Percentiles rank a stretch among this genome's conserved stretches.
These are phyloP conservation scores for Malurus melanocephalus DNA, from an alignment of 2,113 vertebrate species.

Conservation along the genomic window DNA sequence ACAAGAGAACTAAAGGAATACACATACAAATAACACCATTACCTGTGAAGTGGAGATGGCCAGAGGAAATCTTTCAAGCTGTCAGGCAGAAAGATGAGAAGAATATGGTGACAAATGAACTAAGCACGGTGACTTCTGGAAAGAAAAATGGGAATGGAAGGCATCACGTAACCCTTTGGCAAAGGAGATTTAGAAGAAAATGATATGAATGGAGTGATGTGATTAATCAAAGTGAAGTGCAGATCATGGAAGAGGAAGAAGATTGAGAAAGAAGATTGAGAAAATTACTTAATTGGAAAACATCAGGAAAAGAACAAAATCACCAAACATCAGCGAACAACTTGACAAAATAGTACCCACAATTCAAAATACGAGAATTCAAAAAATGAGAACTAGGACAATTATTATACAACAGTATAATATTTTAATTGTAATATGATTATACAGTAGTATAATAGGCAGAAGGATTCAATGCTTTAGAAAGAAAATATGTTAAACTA, in stretches of 20 bases:
- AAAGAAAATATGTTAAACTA: background rate
- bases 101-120: constrained; percentile 8
- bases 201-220: background rate
- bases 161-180: background rate
- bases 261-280: background rate
- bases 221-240: background rate
- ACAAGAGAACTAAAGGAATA: background rate
- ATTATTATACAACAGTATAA: background rate
- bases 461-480: background rate
- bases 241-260: background rate
- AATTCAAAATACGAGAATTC: background rate
- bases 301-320: background rate
- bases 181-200: background rate
- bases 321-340: background rate
- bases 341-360: background rate
- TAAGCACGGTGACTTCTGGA: background rate
- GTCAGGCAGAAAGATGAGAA: constrained; percentile 16
- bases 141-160: background rate
- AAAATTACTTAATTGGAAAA: background rate
- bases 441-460: too few species aligned
- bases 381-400: background rate
- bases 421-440: too few species aligned
- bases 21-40: background rate
- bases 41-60: background rate
- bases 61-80: constrained; percentile 17